phyloP scores from a whole-genome alignment of 2,797 vertebrate species.

The Micropoecilia bifurca region DNA sequence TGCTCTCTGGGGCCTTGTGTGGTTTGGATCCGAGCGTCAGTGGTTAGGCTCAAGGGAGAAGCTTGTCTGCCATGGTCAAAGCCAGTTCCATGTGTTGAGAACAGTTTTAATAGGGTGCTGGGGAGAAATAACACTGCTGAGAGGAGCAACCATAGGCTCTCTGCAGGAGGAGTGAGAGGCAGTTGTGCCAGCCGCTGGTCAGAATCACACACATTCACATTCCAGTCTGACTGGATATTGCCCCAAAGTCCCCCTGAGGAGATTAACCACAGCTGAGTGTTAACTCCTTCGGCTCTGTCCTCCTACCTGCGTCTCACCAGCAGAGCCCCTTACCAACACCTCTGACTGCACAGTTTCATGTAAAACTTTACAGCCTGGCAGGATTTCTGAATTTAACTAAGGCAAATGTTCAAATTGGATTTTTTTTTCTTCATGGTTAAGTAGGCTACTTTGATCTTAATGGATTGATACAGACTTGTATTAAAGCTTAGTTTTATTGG shows the following conservation, averaged over 20 bases:
- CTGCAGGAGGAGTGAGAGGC: constrained; percentile 64
- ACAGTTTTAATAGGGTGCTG: constrained; percentile 72
- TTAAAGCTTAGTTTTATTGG: neutral
- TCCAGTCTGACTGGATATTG: constrained; percentile 80
- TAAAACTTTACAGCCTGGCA: neutral
- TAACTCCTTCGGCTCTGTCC: constrained; percentile 71
- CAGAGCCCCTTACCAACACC: constrained; percentile 35
- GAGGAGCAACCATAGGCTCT: constrained; percentile 61
- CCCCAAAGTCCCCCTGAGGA: constrained; percentile 77
- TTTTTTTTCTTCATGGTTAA: neutral
- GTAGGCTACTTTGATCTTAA: neutral
- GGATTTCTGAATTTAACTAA: neutral
- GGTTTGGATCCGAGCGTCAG: constrained; percentile 62
- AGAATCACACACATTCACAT: constrained; percentile 79
- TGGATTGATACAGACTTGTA: no score
- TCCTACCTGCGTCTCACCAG: constrained; percentile 46
- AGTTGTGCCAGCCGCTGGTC: constrained; percentile 75
- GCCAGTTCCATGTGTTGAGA: constrained; percentile 71
- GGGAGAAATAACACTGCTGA: constrained; percentile 69
- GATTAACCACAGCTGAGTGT: constrained; percentile 73
- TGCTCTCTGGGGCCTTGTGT: constrained; percentile 63
- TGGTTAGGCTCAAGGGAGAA: constrained; percentile 64
- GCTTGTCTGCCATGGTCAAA: constrained; percentile 58
- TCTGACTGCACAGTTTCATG: constrained; percentile 15
- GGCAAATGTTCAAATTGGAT: neutral